Conservation (phyloP, 2,113 vertebrate species). For the Cnemophilus loriae region DNA sequence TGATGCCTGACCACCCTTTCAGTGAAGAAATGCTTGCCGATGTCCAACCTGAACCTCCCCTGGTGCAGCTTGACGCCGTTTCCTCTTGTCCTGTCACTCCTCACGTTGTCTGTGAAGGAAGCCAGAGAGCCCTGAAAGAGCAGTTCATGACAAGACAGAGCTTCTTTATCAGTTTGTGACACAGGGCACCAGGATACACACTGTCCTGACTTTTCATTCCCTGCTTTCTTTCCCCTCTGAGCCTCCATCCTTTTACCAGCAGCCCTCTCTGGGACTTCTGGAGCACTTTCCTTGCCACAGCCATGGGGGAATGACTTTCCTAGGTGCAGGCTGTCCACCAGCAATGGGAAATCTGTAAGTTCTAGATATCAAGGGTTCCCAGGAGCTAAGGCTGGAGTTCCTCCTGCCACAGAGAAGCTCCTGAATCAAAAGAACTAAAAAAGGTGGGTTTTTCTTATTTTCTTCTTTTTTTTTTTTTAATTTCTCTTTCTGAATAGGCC, state of each 20-base stretch:
- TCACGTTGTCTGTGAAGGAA: not conserved
- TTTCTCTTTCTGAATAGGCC: not conserved
- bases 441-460: fast-evolving
- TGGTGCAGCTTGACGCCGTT: not conserved
- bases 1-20: not conserved
- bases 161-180: not conserved
- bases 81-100: not conserved
- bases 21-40: not conserved
- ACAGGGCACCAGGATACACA: not conserved
- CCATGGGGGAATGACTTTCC: fast-evolving
- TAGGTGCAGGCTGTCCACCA: not conserved
- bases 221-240: not conserved
- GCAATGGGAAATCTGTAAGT: not conserved
- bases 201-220: not conserved
- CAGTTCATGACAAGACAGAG: not conserved
- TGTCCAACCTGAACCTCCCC: not conserved
- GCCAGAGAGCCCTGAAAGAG: not conserved
- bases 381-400: not conserved
- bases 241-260: not conserved
- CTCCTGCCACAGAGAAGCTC: not conserved
- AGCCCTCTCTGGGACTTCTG: not conserved
- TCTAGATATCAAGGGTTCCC: not conserved
- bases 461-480: fast-evolving
- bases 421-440: not conserved
- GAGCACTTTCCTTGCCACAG: not conserved